Base-by-base conservation (phyloP, 1,140 invertebrate genomes). In the Tachypleus tridentatus region DNA sequence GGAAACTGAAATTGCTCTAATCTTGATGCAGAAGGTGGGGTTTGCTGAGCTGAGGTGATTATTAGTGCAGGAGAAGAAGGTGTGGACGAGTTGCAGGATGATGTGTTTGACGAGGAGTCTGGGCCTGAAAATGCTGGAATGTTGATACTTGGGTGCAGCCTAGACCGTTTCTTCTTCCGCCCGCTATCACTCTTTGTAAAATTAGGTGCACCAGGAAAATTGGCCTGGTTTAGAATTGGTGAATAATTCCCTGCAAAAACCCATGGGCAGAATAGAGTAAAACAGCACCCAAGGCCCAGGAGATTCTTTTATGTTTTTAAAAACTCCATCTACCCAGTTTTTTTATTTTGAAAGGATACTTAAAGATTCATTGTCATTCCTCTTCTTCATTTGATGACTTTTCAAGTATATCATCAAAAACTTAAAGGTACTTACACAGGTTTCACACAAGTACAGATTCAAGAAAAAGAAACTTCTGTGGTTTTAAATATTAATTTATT, bases 1-100 rank as follows among this genome's bases (percentile, higher is more conserved):
- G 91, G 90, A 81, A 93, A 94, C 75, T 89, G 84, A 76, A 95
- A 94, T 76, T 89, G 85, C 72, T 69, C 70, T n/a, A 82, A 83
- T 71, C 78, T 81, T 60, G 74, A 77, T 70, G 75, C 73, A 69
- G 80, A 76, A 70, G 79, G 77, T 73, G 81, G 82, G 67, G 82
- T 82, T 74, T 78, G 77, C 73, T 77, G 78, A 60, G 75, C 73
- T 48, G 64, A 73, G 76, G 78, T 60, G 75, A 72, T 75, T 70
- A 86, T 80, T 59, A 91, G 82, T 67, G 92, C 92, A 63, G 93
- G 93, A 79, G 91, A 95, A 71, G 91, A 95, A 68, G 93, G 93
- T 65, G 93, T 93, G 66, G 93, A 96, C 76, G 91, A 95, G 77
- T 94, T 97, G 80, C 92, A 96, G 75, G 91, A 96, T 57, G 93